A percentile compares a stretch with the other conserved stretches of the same genome.
These are phyloP conservation scores for Phyllopteryx taeniolatus DNA, from an alignment of 2,113 vertebrate genomes.

Conservation along the genomic window DNA sequence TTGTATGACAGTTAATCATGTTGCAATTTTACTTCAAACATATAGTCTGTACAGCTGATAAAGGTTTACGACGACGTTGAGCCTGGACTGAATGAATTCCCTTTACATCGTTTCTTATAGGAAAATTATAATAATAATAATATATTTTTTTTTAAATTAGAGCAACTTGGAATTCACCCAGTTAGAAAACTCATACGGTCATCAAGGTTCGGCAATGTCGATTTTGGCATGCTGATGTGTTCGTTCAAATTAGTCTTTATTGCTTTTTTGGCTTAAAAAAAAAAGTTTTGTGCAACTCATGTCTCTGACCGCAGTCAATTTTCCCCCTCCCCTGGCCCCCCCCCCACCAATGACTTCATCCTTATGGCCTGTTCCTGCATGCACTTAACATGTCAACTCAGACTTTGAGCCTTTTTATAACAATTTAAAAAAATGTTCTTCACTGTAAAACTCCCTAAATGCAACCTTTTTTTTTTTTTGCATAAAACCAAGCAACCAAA, in stretches of 20 bases:
- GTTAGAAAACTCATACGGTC: background rate
- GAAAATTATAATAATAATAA: too few relatives aligned
- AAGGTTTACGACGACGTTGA: too few relatives aligned
- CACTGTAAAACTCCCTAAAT: background rate
- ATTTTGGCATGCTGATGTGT: background rate
- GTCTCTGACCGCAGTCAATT: background rate
- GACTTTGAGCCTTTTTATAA: constrained; percentile 18
- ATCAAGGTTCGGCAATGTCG: background rate
- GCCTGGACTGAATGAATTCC: too few relatives aligned
- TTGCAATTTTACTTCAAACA: too few relatives aligned
- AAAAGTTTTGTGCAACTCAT: background rate
- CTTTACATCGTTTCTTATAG: too few relatives aligned
- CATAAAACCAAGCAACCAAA: background rate
- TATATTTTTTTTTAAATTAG: too few relatives aligned
- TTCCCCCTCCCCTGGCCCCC: background rate
- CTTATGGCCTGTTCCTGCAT: constrained; percentile 1
- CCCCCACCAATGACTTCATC: background rate
- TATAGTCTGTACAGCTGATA: too few relatives aligned
- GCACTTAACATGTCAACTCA: background rate
- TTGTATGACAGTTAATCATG: too few relatives aligned
- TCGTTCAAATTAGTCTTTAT: background rate
- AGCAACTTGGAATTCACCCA: too few relatives aligned
- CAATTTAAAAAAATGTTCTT: constrained; percentile 1
- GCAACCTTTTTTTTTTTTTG: background rate
- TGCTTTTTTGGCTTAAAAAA: background rate